phyloP scores from a whole-genome alignment of 2,113 vertebrate species.

The Grammatotria lemairii region DNA sequence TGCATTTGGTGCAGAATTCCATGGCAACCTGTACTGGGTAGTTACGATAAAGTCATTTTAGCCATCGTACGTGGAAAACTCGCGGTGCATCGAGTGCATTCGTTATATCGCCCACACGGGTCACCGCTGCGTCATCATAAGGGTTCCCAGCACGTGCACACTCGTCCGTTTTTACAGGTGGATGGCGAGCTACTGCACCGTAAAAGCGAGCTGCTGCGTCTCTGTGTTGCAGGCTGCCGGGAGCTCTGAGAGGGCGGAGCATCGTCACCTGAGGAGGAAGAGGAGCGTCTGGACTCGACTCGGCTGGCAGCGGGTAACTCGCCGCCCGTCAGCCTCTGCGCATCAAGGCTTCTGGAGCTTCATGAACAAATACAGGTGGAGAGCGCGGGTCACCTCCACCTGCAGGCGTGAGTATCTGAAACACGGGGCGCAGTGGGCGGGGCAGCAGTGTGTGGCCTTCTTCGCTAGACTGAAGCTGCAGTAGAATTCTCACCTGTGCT shows the following conservation, averaged over 20 bases:
- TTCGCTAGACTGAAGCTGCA: background rate
- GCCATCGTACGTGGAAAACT: background rate
- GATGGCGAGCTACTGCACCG: background rate
- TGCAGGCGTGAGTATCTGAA: constrained; percentile 4
- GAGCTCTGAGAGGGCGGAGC: background rate
- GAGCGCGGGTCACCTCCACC: background rate
- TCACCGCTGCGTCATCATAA: background rate
- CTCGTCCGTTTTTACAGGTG: background rate
- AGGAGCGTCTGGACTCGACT: constrained; percentile 74
- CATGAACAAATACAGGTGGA: constrained; percentile 27
- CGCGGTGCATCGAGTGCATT: background rate
- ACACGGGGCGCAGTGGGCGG: background rate
- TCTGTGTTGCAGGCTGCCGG: background rate
- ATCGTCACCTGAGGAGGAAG: background rate
- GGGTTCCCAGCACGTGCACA: background rate
- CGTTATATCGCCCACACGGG: background rate
- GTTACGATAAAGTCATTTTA: accelerated
- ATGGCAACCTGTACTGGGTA: background rate
- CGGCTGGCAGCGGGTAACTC: constrained; percentile 27
- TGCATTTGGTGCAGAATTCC: background rate
- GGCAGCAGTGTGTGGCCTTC: background rate
- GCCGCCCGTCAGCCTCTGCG: accelerated
- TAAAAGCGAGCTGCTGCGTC: background rate
- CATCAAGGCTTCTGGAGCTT: constrained; percentile 40
- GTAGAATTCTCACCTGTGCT: background rate